Evolutionary conservation across 2,888 invertebrate species (phyloP).

Genomic region (Gymnocheta viridis): DNA sequence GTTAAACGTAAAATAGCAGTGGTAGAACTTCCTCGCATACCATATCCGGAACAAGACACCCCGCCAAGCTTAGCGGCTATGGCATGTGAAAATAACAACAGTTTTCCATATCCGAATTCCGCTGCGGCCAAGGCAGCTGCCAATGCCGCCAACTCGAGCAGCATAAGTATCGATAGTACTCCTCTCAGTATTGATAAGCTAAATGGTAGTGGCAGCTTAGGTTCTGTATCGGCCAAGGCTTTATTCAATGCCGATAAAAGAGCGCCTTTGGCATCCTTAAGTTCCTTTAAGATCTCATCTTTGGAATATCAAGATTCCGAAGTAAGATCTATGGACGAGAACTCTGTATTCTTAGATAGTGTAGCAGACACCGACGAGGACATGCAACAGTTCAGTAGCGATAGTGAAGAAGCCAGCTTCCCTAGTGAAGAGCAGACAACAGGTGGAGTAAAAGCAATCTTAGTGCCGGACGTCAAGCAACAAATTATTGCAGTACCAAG

Average conservation of each 20-base stretch:
- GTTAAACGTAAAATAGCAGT: conserved; percentile 79
- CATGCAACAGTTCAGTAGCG: conserved; percentile 91
- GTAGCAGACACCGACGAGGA: conserved; percentile 91
- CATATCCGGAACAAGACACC: conserved; percentile 64
- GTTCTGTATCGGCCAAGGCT: conserved; percentile 78
- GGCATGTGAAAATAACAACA: conserved; percentile 76
- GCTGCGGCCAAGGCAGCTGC: conserved; percentile 75
- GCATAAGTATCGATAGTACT: conserved; percentile 78
- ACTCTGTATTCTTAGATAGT: conserved; percentile 91
- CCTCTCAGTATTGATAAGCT: conserved; percentile 76
- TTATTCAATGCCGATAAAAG: conserved; percentile 82
- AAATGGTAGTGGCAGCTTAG: conserved; percentile 77
- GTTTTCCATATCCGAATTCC: conserved; percentile 75
- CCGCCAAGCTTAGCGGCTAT: conserved; percentile 68
- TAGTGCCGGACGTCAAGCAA: conserved; percentile 42
- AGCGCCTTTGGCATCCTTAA: conserved; percentile 91
- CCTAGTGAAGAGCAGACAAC: conserved; percentile 70
- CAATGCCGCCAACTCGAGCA: conserved; percentile 76
- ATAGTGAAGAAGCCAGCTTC: conserved; percentile 86
- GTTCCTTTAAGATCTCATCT: conserved; percentile 88
- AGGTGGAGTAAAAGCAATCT: conserved; percentile 52
- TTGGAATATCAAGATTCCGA: conserved; percentile 87
- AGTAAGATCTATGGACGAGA: conserved; percentile 89
- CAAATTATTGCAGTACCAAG: conserved; percentile 2
- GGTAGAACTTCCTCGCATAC: conserved; percentile 75